Evolutionary conservation across 1,140 invertebrate species (phyloP).

Genomic region (Cotesia glomerata): DNA sequence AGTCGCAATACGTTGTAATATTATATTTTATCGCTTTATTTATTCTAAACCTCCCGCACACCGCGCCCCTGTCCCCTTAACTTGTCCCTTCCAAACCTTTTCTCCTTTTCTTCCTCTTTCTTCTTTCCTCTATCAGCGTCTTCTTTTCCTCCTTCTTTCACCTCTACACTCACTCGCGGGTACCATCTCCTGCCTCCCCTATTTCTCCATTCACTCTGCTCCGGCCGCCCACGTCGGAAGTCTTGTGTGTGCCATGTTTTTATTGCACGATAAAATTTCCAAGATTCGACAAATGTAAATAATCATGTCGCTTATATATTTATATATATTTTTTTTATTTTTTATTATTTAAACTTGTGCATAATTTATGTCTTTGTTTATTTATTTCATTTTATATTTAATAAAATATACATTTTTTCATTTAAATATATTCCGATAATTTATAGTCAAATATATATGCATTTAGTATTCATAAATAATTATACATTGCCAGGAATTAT

Average conservation of each 20-base stretch:
- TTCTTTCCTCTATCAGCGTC: neutral
- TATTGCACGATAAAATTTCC: slow-evolving; percentile 20
- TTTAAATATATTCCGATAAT: too few species aligned
- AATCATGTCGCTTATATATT: neutral
- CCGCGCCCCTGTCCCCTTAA: slow-evolving; percentile 30
- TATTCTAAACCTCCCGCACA: slow-evolving; percentile 53
- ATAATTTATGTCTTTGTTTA: neutral
- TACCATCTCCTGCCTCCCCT: slow-evolving; percentile 6
- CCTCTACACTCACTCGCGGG: neutral
- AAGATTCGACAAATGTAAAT: slow-evolving; percentile 24
- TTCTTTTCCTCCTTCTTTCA: neutral
- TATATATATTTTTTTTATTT: neutral
- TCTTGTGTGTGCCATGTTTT: slow-evolving; percentile 12
- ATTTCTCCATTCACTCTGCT: slow-evolving; percentile 18
- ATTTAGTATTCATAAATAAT: neutral
- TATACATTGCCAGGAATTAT: neutral
- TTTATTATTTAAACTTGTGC: neutral
- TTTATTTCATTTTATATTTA: too few species aligned
- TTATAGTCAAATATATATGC: too few species aligned
- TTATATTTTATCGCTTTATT: slow-evolving; percentile 61
- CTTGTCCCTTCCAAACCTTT: slow-evolving; percentile 27
- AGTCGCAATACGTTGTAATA: slow-evolving; percentile 52
- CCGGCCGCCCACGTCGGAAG: slow-evolving; percentile 20
- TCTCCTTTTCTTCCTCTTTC: slow-evolving; percentile 6
- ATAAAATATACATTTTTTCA: too few species aligned